Conservation (phyloP, 2,113 vertebrate genomes). For the Bucco capensis region DNA sequence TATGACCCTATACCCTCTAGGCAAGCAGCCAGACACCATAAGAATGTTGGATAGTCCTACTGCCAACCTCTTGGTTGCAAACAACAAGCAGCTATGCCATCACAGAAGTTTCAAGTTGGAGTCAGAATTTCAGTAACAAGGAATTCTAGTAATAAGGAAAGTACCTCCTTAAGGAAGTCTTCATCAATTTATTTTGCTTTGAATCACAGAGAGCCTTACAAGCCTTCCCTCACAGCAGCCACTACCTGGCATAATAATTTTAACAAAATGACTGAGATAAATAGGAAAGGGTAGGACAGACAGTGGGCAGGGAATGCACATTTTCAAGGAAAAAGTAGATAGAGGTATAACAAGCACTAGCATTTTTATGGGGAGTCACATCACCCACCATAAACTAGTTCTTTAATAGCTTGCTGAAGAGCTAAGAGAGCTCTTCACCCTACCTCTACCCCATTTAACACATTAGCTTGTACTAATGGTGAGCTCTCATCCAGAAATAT, state of each 20-base stretch:
- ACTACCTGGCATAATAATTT: background rate
- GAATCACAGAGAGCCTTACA: background rate
- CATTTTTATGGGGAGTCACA: background rate
- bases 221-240: background rate
- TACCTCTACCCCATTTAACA: slow-evolving; percentile 21
- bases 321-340: background rate
- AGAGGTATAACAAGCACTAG: background rate
- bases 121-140: background rate
- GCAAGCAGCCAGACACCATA: background rate
- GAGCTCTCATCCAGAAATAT: slow-evolving; percentile 55
- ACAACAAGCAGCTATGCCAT: background rate
- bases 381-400: background rate
- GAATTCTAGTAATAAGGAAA: slow-evolving; percentile 1
- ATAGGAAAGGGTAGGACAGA: background rate
- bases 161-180: background rate
- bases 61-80: background rate
- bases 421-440: slow-evolving; percentile 3
- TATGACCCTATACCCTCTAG: background rate
- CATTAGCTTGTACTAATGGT: slow-evolving; percentile 28
- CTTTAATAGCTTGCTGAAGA: slow-evolving; percentile 38
- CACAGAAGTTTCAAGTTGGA: background rate
- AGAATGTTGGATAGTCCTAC: background rate
- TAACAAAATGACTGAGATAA: background rate
- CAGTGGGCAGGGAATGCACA: background rate
- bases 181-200: background rate